Evolutionary conservation across 2,888 invertebrate genomes (phyloP), one percentile per base, ranked within the genome.

Genomic region (Drosophila limbata): DNA sequence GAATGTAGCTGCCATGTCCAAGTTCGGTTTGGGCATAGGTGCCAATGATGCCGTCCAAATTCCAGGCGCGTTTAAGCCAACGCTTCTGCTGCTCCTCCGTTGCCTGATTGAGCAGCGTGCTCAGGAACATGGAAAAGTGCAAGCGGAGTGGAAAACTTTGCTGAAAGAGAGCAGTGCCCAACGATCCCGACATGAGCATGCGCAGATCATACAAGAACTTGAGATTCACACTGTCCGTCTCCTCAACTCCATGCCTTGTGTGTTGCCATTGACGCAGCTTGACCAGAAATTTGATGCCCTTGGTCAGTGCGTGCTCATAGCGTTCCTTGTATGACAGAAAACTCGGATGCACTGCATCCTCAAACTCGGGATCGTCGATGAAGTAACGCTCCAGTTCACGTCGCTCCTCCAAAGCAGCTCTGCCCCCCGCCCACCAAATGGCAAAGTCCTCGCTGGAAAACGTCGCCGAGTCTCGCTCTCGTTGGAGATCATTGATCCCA

Each of bases 11-110:
- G 3, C 98, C 98, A 92, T 98, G 98, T 0, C 98, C 98, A 44
- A 99, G 93, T 93, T 98, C 98, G 0, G 98, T 98, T 95, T 98
- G 98, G 35, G 98, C 98, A 91, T 98, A 99, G 25, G 98, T 98
- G 57, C 98, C 98, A 74, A 98, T 94, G 61, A 98, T 96, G 75
- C 95, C 95, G 77, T 95, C 95, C 80, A 96, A 95, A 66, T 94
- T 94, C 94, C 97, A 96, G 0, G 97, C 96, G 79, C 95, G 94
- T 13, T 95, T 94, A 61, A 98, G 94, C 98, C 98, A 98, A 89
- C 96, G 94, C 0, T 95, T 95, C 90, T 96, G 96, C 90, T 99
- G 98, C 71, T 98, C 96, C 53, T 95, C 94, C 0, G 96, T 96
- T 1, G 95, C 97, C 92, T 98, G 97, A 0, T 96, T 96, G 94